Evolutionary conservation across 2,888 invertebrate genomes (phyloP).

Genomic region (Aphodius granarius): DNA sequence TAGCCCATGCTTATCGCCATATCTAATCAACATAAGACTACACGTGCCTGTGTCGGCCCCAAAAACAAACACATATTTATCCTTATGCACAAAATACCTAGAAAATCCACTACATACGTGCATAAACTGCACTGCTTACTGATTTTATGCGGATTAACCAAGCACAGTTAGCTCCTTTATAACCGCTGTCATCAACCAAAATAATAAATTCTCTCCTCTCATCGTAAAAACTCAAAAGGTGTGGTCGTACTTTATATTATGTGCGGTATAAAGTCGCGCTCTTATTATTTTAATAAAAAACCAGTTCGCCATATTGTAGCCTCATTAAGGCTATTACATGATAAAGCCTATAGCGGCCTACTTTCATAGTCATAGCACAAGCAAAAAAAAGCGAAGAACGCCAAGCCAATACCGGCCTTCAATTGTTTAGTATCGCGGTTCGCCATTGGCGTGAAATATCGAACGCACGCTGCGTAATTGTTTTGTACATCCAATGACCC

Average conservation of each 20-base stretch:
- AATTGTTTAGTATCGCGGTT: background rate
- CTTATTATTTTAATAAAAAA: background rate
- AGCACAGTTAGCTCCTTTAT: background rate
- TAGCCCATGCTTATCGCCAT: background rate
- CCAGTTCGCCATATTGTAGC: background rate
- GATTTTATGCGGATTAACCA: background rate
- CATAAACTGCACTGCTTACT: background rate
- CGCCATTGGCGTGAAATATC: background rate
- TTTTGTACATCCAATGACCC: conserved; percentile 14
- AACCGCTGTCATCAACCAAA: background rate
- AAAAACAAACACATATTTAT: background rate
- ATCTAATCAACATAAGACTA: background rate
- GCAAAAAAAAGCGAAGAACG: background rate
- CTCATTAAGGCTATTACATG: background rate
- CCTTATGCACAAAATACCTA: background rate
- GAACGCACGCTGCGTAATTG: conserved; percentile 15
- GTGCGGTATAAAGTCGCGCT: too few species aligned
- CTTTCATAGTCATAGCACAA: background rate
- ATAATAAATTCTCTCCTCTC: background rate
- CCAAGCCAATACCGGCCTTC: background rate
- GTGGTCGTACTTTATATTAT: too few species aligned
- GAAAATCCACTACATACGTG: background rate
- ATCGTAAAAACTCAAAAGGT: background rate
- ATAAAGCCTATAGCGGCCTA: background rate
- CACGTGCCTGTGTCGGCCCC: background rate